Conservation (phyloP, 2,797 vertebrate species). For the Xenopus petersii region DNA sequence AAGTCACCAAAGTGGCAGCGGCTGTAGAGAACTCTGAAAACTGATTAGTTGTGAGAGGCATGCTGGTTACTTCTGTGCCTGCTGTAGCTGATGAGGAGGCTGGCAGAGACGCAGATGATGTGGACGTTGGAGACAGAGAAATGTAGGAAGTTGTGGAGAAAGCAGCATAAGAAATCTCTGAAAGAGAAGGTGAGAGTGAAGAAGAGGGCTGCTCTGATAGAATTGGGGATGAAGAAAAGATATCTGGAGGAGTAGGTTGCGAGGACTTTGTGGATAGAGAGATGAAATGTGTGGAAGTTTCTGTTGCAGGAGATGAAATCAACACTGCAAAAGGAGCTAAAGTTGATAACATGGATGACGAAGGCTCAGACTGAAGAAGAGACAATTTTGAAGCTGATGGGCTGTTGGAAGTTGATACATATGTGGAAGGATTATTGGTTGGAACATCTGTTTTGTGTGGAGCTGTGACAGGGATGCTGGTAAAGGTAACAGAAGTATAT, state of each 20-base stretch:
- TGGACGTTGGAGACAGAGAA: conserved; percentile 38
- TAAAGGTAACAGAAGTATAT: not conserved
- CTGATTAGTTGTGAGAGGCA: conserved; percentile 30
- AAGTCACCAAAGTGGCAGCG: conserved; percentile 48
- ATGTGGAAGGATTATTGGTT: not conserved
- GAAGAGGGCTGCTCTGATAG: conserved; percentile 22
- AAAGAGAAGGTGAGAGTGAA: conserved; percentile 33
- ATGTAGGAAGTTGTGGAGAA: conserved; percentile 42
- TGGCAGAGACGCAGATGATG: conserved; percentile 34
- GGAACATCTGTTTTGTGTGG: conserved; percentile 28
- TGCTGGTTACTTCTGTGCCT: conserved; percentile 41
- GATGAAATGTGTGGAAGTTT: not conserved
- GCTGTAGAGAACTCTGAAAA: conserved; percentile 53
- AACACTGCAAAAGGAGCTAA: conserved; percentile 8
- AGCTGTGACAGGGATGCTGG: not conserved
- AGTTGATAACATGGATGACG: not conserved
- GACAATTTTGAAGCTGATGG: conserved; percentile 50
- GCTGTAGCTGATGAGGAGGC: not conserved
- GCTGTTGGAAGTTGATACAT: not conserved
- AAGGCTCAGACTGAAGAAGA: not conserved
- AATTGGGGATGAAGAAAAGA: conserved; percentile 35
- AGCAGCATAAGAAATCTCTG: conserved; percentile 28
- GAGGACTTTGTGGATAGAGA: not conserved
- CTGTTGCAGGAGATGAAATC: conserved; percentile 33
- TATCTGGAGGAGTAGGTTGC: conserved; percentile 15